These are phyloP conservation scores for Xenopus laevis DNA, from an alignment of 2,113 vertebrate genomes.

Conservation along the genomic window DNA sequence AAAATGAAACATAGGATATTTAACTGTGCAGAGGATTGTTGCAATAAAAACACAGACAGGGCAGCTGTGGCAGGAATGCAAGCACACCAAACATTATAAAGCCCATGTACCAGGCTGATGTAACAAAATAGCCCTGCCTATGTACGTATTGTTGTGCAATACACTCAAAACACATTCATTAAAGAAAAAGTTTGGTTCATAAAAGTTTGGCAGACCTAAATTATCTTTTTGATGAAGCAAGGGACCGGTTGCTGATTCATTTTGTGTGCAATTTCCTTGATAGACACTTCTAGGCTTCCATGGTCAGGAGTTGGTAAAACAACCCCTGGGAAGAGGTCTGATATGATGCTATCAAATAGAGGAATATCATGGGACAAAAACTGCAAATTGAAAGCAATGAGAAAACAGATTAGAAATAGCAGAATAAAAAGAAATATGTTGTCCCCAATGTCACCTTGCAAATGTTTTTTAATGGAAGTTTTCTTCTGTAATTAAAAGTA, in stretches of 20 bases:
- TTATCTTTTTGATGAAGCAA: constrained; percentile 60
- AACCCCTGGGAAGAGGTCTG: constrained; percentile 59
- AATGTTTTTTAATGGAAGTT: too few species aligned
- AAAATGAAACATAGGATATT: too few species aligned
- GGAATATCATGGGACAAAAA: constrained; percentile 52
- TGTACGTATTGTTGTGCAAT: too few species aligned
- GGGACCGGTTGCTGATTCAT: constrained; percentile 56
- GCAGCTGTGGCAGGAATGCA: too few species aligned
- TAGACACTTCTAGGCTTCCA: constrained; percentile 51
- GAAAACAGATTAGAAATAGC: constrained; percentile 10
- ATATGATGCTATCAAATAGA: constrained; percentile 59
- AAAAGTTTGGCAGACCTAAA: constrained; percentile 51
- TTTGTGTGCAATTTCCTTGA: constrained; percentile 66
- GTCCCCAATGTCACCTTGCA: too few species aligned
- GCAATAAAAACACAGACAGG: too few species aligned
- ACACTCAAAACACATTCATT: too few species aligned
- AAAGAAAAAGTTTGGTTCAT: not conserved
- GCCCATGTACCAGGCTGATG: too few species aligned
- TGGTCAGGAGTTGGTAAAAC: constrained; percentile 53
- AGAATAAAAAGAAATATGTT: not conserved
- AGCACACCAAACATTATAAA: too few species aligned
- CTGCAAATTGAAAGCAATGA: constrained; percentile 52
- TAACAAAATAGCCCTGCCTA: too few species aligned
- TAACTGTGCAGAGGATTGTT: too few species aligned
- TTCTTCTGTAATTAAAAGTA: too few species aligned